Evolutionary conservation across 2,888 invertebrate species (phyloP).

Genomic region (Chalcosyrphus nemorum): DNA sequence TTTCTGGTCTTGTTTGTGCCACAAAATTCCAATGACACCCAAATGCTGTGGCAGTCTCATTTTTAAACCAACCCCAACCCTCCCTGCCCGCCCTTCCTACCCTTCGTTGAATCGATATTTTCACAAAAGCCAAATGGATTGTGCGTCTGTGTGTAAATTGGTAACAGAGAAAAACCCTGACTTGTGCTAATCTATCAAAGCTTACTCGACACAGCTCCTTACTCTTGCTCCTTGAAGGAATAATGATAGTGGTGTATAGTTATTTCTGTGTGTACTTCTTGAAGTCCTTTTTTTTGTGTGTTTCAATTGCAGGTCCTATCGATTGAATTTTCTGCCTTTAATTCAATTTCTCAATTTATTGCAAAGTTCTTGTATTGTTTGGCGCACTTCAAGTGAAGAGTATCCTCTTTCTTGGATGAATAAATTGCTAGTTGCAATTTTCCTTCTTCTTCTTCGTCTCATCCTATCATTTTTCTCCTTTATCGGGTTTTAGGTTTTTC

Average conservation of each 20-base stretch:
- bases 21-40: constrained; percentile 33
- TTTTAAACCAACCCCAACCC: not conserved
- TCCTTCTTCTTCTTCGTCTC: not conserved
- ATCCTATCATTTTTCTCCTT: not conserved
- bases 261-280: not conserved
- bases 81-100: no score
- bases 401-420: constrained; percentile 24
- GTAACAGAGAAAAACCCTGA: constrained; percentile 7
- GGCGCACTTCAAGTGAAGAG: not conserved
- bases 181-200: constrained; percentile 16
- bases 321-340: constrained; percentile 39
- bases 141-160: constrained; percentile 31
- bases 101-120: constrained; percentile 10
- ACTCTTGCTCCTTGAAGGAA: not conserved
- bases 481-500: not conserved
- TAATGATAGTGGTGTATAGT: not conserved
- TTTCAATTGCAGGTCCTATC: constrained; percentile 22
- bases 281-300: not conserved
- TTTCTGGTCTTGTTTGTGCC: constrained; percentile 51
- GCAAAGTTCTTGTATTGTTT: not conserved
- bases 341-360: constrained; percentile 29
- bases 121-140: not conserved
- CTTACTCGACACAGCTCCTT: no score
- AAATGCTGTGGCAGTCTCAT: not conserved
- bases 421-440: constrained; percentile 43